A percentile compares a stretch with the other conserved stretches of the same genome.
These are phyloP conservation scores for Drosophila mayri DNA, from an alignment of 1,140 invertebrate genomes.

Conservation along the genomic window DNA sequence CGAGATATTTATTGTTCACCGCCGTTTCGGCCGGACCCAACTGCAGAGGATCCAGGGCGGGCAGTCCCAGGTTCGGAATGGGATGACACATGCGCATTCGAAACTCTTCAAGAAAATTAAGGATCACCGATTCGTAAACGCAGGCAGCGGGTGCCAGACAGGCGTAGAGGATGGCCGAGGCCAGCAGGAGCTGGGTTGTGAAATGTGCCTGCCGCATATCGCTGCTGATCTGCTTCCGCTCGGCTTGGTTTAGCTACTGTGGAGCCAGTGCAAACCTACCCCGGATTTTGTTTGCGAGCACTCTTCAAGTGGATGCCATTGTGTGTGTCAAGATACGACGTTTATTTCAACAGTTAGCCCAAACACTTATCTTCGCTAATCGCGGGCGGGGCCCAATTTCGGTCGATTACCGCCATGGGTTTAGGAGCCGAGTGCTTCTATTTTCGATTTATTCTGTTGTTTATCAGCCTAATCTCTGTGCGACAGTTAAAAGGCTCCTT, in stretches of 20 bases:
- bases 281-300: constrained; percentile 47
- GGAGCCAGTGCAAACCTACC: neutral
- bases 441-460: constrained; percentile 19
- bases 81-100: constrained; percentile 76
- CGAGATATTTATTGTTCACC: constrained; percentile 68
- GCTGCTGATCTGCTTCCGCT: constrained; percentile 25
- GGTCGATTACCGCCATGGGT: constrained; percentile 3
- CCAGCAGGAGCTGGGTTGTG: constrained; percentile 28
- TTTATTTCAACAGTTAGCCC: constrained; percentile 32
- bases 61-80: constrained; percentile 72
- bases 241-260: constrained; percentile 38
- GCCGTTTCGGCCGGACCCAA: constrained; percentile 40
- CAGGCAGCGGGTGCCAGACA: constrained; percentile 43
- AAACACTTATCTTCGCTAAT: constrained; percentile 45
- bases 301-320: constrained; percentile 47
- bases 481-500: constrained; percentile 5
- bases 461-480: constrained; percentile 32
- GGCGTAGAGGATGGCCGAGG: constrained; percentile 33
- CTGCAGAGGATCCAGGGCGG: constrained; percentile 69
- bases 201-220: constrained; percentile 28
- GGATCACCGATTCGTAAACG: constrained; percentile 49
- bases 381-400: constrained; percentile 19
- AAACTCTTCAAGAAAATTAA: constrained; percentile 61
- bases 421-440: constrained; percentile 14
- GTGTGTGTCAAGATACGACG: constrained; percentile 61